Evolutionary conservation across 2,797 vertebrate genomes (phyloP).

Genomic region (Amblyraja radiata): DNA sequence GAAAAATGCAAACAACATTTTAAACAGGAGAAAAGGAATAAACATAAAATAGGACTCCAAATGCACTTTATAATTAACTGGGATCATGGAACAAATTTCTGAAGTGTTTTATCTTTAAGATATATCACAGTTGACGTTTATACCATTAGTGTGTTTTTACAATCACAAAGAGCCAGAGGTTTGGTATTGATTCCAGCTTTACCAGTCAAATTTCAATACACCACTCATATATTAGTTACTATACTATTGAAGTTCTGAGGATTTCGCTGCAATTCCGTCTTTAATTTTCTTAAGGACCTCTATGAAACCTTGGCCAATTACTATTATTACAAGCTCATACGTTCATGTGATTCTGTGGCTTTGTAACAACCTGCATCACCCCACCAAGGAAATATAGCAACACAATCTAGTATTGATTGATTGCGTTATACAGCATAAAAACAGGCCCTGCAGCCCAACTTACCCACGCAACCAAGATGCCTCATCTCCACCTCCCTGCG

Average conservation of each 20-base stretch:
- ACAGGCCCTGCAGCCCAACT: too few relatives aligned
- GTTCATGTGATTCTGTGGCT: not conserved
- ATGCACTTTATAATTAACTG: not conserved
- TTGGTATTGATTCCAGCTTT: not conserved
- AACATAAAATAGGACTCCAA: not conserved
- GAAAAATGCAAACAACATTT: not conserved
- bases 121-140: not conserved
- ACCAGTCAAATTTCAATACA: not conserved
- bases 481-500: too few relatives aligned
- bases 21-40: not conserved
- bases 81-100: not conserved
- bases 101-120: not conserved
- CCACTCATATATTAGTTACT: not conserved
- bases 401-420: not conserved
- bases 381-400: not conserved
- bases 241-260: not conserved
- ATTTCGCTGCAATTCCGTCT: not conserved
- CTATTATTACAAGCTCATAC: not conserved
- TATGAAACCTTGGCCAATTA: not conserved
- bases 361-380: not conserved
- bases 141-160: not conserved
- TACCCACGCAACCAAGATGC: too few relatives aligned
- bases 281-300: not conserved
- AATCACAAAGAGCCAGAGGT: not conserved
- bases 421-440: too few relatives aligned